Conservation (phyloP, 1,140 invertebrate species). For the Helicoverpa armigera region DNA sequence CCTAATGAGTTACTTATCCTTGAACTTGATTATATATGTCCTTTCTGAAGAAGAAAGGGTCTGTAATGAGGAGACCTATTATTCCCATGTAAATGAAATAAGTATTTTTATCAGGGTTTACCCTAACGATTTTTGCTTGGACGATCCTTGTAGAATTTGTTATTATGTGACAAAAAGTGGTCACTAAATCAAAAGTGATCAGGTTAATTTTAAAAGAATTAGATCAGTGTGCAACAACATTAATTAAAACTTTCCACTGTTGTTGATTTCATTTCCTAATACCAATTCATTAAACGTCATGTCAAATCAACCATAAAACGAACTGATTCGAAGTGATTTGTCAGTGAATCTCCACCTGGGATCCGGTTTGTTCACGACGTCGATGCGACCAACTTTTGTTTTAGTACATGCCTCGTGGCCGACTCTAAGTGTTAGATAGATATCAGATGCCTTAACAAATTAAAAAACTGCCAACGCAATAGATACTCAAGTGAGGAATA, state of each 20-base stretch:
- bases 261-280: conserved; percentile 33
- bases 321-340: conserved; percentile 55
- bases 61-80: no score
- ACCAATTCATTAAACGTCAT: conserved; percentile 34
- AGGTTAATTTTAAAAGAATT: not conserved
- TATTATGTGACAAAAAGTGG: no score
- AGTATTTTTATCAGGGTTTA: no score
- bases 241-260: conserved; percentile 26
- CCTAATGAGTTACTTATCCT: no score
- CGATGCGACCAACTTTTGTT: conserved; percentile 77
- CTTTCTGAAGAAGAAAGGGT: no score
- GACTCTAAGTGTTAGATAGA: conserved; percentile 57
- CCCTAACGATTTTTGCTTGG: no score
- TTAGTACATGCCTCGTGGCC: conserved; percentile 69
- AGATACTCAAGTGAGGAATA: not conserved
- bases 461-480: not conserved
- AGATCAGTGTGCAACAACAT: conserved; percentile 13
- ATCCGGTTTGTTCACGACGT: conserved; percentile 78
- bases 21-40: no score
- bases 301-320: conserved; percentile 23
- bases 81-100: no score
- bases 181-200: not conserved
- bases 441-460: conserved; percentile 42
- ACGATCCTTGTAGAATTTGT: no score
- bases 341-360: conserved; percentile 74